These are phyloP conservation scores for Podarcis lilfordi DNA, from an alignment of 2,797 vertebrate species.

Conservation along the genomic window DNA sequence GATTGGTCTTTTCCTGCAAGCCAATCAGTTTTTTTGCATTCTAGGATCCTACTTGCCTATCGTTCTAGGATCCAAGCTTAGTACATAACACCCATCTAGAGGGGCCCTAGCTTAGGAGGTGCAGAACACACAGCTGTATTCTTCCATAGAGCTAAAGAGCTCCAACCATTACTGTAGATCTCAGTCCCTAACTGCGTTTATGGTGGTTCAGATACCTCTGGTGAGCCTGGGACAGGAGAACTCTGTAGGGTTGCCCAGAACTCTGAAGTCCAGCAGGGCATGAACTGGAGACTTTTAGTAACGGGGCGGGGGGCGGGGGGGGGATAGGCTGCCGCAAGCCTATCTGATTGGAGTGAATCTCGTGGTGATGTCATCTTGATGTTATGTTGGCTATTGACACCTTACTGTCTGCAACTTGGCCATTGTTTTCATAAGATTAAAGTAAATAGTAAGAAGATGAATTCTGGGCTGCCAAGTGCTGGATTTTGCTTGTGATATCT, in stretches of 20 bases:
- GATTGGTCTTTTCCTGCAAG: too few relatives aligned
- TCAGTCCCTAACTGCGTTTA: neutral
- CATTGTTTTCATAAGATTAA: slow-evolving; percentile 24
- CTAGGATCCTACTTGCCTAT: too few relatives aligned
- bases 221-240: neutral
- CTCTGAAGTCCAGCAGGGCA: neutral
- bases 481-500: neutral
- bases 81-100: neutral
- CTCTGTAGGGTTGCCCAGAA: neutral
- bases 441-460: neutral
- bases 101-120: neutral
- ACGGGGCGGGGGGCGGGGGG: too few relatives aligned
- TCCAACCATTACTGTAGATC: neutral
- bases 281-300: slow-evolving; percentile 19
- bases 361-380: slow-evolving; percentile 3
- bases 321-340: too few relatives aligned
- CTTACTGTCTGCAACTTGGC: neutral
- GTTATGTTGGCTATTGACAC: neutral
- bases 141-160: too few relatives aligned
- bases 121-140: too few relatives aligned
- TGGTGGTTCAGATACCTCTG: neutral
- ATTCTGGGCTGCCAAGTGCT: neutral
- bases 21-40: too few relatives aligned
- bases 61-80: too few relatives aligned
- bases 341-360: slow-evolving; percentile 1